A percentile compares a stretch with the other conserved stretches of the same genome.
Conservation (phyloP, 2,113 vertebrate genomes). For the Tachysurus fulvidraco region DNA sequence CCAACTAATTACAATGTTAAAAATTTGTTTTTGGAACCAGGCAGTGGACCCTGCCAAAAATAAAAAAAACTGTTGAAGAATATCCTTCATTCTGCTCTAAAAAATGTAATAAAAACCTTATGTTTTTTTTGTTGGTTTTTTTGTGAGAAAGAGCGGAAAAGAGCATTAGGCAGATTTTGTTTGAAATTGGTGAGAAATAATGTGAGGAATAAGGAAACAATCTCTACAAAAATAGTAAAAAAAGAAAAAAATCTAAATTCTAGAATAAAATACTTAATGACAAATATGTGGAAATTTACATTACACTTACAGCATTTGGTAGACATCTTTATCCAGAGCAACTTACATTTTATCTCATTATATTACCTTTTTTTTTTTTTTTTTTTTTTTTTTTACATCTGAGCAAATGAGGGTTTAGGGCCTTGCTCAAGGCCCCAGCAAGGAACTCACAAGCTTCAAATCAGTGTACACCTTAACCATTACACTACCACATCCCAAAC, state of each 20-base stretch:
- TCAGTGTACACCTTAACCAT: no score
- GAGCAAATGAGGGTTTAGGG: neutral
- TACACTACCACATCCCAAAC: no score
- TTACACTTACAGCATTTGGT: no score
- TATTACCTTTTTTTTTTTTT: no score
- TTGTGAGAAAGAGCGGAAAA: neutral
- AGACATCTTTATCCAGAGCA: no score
- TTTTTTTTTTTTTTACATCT: neutral
- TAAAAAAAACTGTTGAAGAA: neutral
- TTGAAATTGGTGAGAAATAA: neutral
- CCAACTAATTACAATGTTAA: neutral
- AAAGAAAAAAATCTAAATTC: neutral
- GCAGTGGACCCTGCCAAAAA: neutral
- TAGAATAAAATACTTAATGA: neutral
- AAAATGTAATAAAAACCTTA: neutral
- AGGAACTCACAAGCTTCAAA: no score
- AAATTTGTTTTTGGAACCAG: neutral
- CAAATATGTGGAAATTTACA: neutral
- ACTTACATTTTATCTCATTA: no score
- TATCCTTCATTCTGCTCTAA: neutral
- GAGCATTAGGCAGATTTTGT: neutral
- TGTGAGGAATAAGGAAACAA: neutral
- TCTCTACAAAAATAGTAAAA: neutral
- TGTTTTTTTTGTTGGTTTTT: neutral
- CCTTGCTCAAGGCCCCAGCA: no score